phyloP scores from a whole-genome alignment of 1,140 invertebrate genomes.

The Nomia melanderi region DNA sequence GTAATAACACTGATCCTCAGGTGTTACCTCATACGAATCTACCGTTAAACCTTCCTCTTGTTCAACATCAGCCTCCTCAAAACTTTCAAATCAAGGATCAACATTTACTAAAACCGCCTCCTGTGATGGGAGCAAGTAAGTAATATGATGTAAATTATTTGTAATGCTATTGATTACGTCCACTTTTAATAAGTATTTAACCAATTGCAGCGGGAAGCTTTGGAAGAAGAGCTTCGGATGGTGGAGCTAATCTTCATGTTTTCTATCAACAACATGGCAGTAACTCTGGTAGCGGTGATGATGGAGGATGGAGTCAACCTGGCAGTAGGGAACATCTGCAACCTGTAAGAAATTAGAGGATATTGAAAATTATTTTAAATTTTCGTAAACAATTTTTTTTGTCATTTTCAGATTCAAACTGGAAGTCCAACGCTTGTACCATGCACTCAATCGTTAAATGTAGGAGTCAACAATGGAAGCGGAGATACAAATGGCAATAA shows the following conservation, averaged over 20 bases:
- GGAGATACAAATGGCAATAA: slow-evolving; percentile 76
- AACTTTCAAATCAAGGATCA: slow-evolving; percentile 96
- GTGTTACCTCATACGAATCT: slow-evolving; percentile 85
- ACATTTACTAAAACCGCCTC: slow-evolving; percentile 94
- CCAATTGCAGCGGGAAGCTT: slow-evolving; percentile 86
- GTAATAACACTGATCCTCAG: slow-evolving; percentile 75
- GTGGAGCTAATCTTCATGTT: slow-evolving; percentile 95
- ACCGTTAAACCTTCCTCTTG: slow-evolving; percentile 87
- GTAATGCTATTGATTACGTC: slow-evolving; percentile 11
- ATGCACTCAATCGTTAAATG: slow-evolving; percentile 78
- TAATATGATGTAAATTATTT: slow-evolving; percentile 51
- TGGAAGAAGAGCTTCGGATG: slow-evolving; percentile 96
- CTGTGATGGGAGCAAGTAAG: slow-evolving; percentile 92
- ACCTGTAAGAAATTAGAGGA: slow-evolving; percentile 69
- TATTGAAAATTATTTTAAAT: background rate
- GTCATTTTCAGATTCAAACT: slow-evolving; percentile 69
- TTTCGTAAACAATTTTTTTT: slow-evolving; percentile 4
- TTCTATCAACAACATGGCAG: slow-evolving; percentile 84
- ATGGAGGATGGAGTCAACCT: slow-evolving; percentile 84
- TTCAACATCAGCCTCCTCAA: slow-evolving; percentile 89
- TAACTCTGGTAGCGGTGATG: slow-evolving; percentile 76
- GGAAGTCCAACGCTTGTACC: slow-evolving; percentile 81
- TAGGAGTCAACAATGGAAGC: slow-evolving; percentile 73
- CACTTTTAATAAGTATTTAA: slow-evolving; percentile 1
- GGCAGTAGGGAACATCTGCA: slow-evolving; percentile 84